Base-by-base conservation (phyloP, 2,113 vertebrate species). In the Oreochromis spilurus region DNA sequence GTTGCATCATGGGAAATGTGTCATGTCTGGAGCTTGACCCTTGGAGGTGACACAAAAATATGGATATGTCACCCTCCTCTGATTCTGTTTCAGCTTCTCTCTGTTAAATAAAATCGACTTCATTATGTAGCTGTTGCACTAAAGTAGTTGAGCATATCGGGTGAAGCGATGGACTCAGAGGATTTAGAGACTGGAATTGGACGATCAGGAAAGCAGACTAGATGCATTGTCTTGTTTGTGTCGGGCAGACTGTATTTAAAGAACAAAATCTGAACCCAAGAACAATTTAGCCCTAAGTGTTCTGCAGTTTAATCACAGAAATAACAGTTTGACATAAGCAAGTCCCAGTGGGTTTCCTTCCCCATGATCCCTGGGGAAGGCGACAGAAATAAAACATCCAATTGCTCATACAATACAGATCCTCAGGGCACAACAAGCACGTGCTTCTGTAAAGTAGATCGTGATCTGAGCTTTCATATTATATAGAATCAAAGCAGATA, bases 361-460 rank as follows among this genome's bases (percentile, higher is more conserved):
- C 29, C 6, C 16, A 16, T 52, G 19, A 43, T 52, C 85, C 21
- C 13, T 9, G 3, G 55, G 65, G 50, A 86, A 55, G 7, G 7
- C 54, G 52, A 79, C 75, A 57, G 65, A 88, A 88, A 88, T 70
- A 88, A 87, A 87, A 79, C 86, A 50, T 7, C 21, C 38, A 78
- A 65, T 90, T 85, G 54, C 81, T 88, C 90, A 88, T 16, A 40
- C 31, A 52, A n/a, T 36, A 53, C 40, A 52, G 19, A 67, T 79
- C 67, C 52, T 65, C 14, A 9, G 62, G 85, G 79, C 4, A 29
- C 36, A 19, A n/a, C 78, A 86, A 75, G 55, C 26, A 50, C 1
- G 1, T 62, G 40, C 4, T 1, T 3, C 6, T 48, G 55, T 14
- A 24, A 48, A 53, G 29, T 52, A 70, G 52, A 70, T 54, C 10